These are phyloP conservation scores for Temnothorax ravouxi DNA, from an alignment of 2,888 invertebrate genomes.

Conservation along the genomic window DNA sequence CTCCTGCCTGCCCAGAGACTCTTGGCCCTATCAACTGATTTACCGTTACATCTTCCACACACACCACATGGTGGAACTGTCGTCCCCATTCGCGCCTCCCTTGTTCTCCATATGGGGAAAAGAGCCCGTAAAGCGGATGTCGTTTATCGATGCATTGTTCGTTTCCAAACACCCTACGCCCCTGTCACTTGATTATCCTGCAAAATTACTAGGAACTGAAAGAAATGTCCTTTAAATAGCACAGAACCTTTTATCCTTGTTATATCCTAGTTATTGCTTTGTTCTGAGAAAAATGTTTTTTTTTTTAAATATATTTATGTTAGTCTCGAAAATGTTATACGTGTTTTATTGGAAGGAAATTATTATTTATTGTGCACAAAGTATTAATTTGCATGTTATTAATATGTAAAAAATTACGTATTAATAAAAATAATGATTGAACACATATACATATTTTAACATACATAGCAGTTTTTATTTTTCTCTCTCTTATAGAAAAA, in stretches of 20 bases:
- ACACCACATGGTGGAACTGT: neutral
- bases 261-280: neutral
- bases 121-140: neutral
- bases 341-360: neutral
- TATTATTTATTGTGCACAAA: neutral
- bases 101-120: neutral
- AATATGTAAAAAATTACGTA: neutral
- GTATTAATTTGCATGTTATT: constrained; percentile 2
- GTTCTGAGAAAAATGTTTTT: neutral
- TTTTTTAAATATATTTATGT: neutral
- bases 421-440: neutral
- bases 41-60: constrained; percentile 41
- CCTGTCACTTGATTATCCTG: neutral
- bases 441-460: neutral
- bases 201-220: neutral
- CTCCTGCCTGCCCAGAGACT: constrained; percentile 30
- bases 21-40: constrained; percentile 66
- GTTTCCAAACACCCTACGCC: neutral
- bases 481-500: neutral
- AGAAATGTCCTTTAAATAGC: neutral
- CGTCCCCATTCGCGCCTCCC: neutral
- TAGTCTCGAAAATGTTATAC: neutral
- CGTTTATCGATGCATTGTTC: constrained; percentile 15
- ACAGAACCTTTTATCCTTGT: neutral
- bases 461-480: neutral